Evolutionary conservation across 2,113 vertebrate species (phyloP), one percentile per base, ranked within the genome.

Genomic region (Strigops habroptila): DNA sequence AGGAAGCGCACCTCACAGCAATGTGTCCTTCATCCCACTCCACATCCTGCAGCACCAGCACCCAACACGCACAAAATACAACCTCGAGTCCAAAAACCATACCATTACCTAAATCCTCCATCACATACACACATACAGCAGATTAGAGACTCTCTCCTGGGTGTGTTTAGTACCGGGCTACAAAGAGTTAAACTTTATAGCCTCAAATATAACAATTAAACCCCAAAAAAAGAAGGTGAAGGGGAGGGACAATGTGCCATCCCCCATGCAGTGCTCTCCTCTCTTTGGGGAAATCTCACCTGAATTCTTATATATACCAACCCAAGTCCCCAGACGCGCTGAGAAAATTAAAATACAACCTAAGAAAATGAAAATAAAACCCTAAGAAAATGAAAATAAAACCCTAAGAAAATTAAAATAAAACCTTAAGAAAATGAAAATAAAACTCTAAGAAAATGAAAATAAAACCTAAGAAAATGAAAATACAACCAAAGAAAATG

Each of bases 181-280:
- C 0, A 68, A 5, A 51, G 69, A 31, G 85, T 95, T 96, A 91
- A 96, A 62, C 18, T 63, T 92, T 13, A 41, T 3, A 2, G 25
- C 39, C 53, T 69, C 46, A 46, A 80, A 85, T 46, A 35, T 11
- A 71, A 49, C 80, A 68, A 21, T 84, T 49, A 48, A 82, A 64
- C 15, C 31, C 33, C 14, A 78, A 94, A 59, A 59, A 67, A 64
- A 49, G 77, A 22, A 86, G n/a, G 43, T 0, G 1, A 35, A 74
- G 35, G 51, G 52, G 14, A 1, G 0, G 7, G 27, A 88, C 14
- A 49, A 19, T 0, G 0, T 17, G n/a, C 41, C 46, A 18, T 13
- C 13, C 63, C 22, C 43, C 27, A 37, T 18, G 64, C 59, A 4
- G 1, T 3, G 8, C 0, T 0, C 37, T 63, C 53, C 68, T 59